Evolutionary conservation across 2,113 vertebrate species (phyloP).

Genomic region (Tapirus terrestris): DNA sequence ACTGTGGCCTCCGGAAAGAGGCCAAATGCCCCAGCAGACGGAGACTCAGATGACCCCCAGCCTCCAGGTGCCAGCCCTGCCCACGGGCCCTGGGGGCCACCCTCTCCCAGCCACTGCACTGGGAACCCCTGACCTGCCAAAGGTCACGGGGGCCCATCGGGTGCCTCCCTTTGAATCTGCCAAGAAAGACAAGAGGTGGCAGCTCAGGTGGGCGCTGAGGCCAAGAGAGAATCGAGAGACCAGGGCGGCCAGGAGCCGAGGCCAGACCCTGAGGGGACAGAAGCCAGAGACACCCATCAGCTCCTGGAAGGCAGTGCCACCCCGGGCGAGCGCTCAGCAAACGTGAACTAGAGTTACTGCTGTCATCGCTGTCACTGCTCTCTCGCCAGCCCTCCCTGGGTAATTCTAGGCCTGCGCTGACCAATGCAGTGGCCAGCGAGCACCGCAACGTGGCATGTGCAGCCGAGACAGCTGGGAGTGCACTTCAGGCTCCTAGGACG

Average conservation of each 20-base stretch:
- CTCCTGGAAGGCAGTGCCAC: not conserved
- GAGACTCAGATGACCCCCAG: not conserved
- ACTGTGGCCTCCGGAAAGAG: not conserved
- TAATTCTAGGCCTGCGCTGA: too few relatives aligned
- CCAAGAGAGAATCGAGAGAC: not conserved
- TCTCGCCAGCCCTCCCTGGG: not conserved
- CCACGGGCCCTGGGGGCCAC: not conserved
- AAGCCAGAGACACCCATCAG: not conserved
- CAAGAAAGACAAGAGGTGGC: not conserved
- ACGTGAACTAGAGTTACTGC: not conserved
- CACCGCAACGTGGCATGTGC: fast-evolving
- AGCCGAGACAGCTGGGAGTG: not conserved
- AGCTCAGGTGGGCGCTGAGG: not conserved
- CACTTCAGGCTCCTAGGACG: not conserved
- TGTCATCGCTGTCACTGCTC: fast-evolving
- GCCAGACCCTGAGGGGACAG: not conserved
- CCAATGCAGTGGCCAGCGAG: not conserved
- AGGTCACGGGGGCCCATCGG: not conserved
- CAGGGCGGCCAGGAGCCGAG: not conserved
- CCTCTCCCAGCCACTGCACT: not conserved
- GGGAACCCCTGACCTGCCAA: not conserved
- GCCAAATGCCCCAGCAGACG: not conserved
- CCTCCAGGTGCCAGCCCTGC: not conserved
- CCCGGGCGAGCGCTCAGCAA: not conserved
- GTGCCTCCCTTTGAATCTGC: not conserved